A percentile compares a stretch with the other conserved stretches of the same genome.
These are phyloP conservation scores for Peromyscus leucopus DNA, from an alignment of 2,113 vertebrate species.

Conservation along the genomic window DNA sequence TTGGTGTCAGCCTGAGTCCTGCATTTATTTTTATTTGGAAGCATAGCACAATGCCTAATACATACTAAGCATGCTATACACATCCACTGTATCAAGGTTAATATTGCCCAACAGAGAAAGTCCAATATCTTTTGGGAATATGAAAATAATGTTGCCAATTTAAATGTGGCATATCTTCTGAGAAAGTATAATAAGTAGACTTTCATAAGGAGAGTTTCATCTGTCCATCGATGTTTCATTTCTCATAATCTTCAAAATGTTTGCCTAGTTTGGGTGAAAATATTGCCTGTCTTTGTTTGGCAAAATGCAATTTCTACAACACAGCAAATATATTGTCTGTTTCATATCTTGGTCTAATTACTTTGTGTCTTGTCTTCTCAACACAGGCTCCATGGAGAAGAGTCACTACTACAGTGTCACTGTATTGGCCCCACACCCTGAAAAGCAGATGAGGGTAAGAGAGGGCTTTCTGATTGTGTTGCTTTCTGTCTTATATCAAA, in stretches of 20 bases:
- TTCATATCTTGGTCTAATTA: neutral
- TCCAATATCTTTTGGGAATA: neutral
- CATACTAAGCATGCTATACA: neutral
- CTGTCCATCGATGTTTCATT: neutral
- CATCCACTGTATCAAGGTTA: neutral
- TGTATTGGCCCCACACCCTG: neutral
- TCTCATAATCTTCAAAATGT: neutral
- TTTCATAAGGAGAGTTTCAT: neutral
- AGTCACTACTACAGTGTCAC: neutral
- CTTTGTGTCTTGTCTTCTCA: neutral
- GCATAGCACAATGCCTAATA: neutral
- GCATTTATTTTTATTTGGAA: slow-evolving; percentile 41
- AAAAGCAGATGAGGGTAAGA: neutral
- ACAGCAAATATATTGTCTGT: neutral
- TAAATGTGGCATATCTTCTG: slow-evolving; percentile 24
- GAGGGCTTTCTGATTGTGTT: neutral
- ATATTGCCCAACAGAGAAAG: neutral
- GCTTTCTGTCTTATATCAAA: slow-evolving; percentile 12
- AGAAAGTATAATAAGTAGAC: neutral
- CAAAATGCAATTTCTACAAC: slow-evolving; percentile 49
- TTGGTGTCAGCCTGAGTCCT: too few relatives aligned
- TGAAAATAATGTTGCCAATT: slow-evolving; percentile 16
- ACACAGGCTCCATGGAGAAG: neutral
- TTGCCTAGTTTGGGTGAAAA: neutral
- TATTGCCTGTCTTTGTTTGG: slow-evolving; percentile 17